Base-by-base conservation (phyloP, 2,797 vertebrate genomes). In the Brachyalestes nurse region DNA sequence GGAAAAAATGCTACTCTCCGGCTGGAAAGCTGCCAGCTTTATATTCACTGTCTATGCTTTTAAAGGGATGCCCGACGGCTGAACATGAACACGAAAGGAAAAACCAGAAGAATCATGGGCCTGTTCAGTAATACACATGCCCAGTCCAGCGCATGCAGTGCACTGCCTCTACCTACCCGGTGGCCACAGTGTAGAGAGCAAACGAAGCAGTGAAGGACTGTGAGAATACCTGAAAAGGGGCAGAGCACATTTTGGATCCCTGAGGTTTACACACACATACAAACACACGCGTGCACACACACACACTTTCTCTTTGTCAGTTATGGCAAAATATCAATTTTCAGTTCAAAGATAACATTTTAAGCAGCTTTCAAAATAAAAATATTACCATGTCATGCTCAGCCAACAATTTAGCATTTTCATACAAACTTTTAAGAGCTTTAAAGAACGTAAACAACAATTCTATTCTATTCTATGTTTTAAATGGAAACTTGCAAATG, bases 141-240 rank as follows among this genome's bases (percentile, higher is more conserved):
- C 92, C 88, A 88, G 89, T 90, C 90, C 91, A 91, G 92, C 88
- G 90, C 93, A 95, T 93, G 93, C 93, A 95, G 89, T 88, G 88
- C 92, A 88, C 88, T 58, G 85, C 86, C 87, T 91, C 86, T 88
- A 95, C 95, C 92, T 95, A 96, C 95, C 95, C 95, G 91, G 89
- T 94, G 86, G 91, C 90, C 91, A 96, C 91, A 88, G 75, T 92
- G 93, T 94, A 94, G 92, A 96, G 91, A 85, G 93, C 90, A 94
- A 94, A 95, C 88, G 90, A 94, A 89, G 95, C 95, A 87, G 92
- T 94, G 93, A 94, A 95, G 91, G 95, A 95, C 92, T 95, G 93
- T 91, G 93, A 93, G 92, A 94, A 94, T 86, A 95, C 94, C 95
- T 96, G 92, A 86, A 84, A 94, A 91, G 86, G 91, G 90, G 93